phyloP scores from a whole-genome alignment of 1,140 invertebrate species.

The Panulirus ornatus region DNA sequence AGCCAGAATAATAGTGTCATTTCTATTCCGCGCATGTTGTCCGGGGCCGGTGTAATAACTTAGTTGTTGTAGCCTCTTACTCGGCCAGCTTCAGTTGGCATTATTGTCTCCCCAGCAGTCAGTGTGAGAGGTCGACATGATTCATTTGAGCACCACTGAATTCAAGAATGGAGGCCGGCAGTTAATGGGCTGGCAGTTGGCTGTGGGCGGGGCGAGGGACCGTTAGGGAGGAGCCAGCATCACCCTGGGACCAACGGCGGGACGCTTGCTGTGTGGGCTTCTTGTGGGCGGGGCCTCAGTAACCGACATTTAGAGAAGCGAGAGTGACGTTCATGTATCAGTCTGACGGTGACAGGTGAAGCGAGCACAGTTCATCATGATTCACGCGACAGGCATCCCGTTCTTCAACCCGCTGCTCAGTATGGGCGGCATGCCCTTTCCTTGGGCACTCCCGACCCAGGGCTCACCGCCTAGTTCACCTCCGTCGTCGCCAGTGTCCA shows the following conservation, averaged over 20 bases:
- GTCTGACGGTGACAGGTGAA: slow-evolving; percentile 56
- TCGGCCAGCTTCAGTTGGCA: slow-evolving; percentile 44
- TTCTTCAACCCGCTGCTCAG: slow-evolving; percentile 70
- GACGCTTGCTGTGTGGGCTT: background rate
- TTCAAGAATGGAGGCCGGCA: slow-evolving; percentile 68
- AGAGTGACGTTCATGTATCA: slow-evolving; percentile 39
- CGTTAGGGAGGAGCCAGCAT: slow-evolving; percentile 26
- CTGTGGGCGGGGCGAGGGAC: slow-evolving; percentile 7
- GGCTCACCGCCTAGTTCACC: slow-evolving; percentile 60
- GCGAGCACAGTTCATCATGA: slow-evolving; percentile 40
- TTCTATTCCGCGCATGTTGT: slow-evolving; percentile 49
- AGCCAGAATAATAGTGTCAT: slow-evolving; percentile 48
- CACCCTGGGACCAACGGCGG: background rate
- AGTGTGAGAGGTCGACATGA: slow-evolving; percentile 65
- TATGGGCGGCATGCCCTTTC: slow-evolving; percentile 66
- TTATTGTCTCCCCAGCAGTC: slow-evolving; percentile 62
- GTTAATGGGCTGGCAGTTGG: slow-evolving; percentile 41
- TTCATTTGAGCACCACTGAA: slow-evolving; percentile 70
- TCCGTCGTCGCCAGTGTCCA: slow-evolving; percentile 60
- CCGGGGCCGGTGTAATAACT: slow-evolving; percentile 51
- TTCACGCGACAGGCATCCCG: slow-evolving; percentile 66
- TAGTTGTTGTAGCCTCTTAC: slow-evolving; percentile 68
- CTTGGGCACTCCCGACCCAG: slow-evolving; percentile 61
- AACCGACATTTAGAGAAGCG: slow-evolving; percentile 62
- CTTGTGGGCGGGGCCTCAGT: slow-evolving; percentile 32